Conservation (phyloP, 2,113 vertebrate species). For the Oreochromis niloticus region DNA sequence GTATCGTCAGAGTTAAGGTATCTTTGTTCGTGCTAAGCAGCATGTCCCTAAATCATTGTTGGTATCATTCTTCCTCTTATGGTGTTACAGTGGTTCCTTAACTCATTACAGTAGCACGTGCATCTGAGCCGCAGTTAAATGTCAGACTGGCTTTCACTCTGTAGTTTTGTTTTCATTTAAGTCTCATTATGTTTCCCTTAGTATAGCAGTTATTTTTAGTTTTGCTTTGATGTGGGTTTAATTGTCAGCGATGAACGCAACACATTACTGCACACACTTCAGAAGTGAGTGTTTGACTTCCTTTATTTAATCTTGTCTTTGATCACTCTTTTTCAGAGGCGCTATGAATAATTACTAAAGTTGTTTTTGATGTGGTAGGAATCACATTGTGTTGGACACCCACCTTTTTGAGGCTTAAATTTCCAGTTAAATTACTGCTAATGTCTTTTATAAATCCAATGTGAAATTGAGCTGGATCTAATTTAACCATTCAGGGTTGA, state of each 20-base stretch:
- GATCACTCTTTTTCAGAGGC: not conserved
- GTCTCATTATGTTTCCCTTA: not conserved
- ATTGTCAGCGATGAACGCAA: not conserved
- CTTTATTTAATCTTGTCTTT: not conserved
- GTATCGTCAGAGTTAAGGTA: constrained; percentile 79
- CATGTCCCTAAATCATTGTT: not conserved
- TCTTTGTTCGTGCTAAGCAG: not conserved
- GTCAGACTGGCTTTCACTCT: not conserved
- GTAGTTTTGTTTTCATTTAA: not conserved
- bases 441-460: not conserved
- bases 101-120: not conserved
- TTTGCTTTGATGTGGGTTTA: not conserved
- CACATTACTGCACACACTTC: not conserved
- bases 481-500: not conserved
- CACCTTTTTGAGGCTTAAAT: not conserved
- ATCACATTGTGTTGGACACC: not conserved
- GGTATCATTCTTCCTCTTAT: not conserved
- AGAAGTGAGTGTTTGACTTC: not conserved
- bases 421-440: not conserved
- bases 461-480: not conserved
- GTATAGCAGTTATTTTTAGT: not conserved
- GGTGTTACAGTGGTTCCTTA: not conserved
- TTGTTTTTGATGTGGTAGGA: not conserved
- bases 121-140: not conserved
- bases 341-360: not conserved